A percentile compares a stretch with the other conserved stretches of the same genome.
phyloP scores from a whole-genome alignment of 2,113 vertebrate species.

The Plotosus lineatus region DNA sequence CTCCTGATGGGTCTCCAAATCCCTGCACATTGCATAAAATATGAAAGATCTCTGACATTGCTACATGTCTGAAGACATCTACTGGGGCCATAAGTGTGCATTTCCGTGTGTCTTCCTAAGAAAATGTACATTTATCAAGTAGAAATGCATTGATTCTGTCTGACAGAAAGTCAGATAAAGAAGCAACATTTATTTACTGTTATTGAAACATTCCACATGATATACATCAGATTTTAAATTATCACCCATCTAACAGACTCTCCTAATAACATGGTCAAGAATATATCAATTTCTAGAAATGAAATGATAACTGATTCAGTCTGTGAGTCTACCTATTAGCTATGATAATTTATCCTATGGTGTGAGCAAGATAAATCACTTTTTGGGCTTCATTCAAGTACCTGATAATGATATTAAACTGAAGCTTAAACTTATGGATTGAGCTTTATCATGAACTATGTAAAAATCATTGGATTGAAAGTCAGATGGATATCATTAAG shows the following conservation, averaged over 20 bases:
- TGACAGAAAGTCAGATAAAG: conserved; percentile 13
- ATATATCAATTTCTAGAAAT: conserved; percentile 64
- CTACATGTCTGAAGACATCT: conserved; percentile 20
- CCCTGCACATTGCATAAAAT: conserved; percentile 66
- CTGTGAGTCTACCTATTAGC: conserved; percentile 31
- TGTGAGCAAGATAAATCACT: conserved; percentile 51
- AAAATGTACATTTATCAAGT: conserved; percentile 9
- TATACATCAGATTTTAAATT: conserved; percentile 54
- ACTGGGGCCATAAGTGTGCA: conserved; percentile 3
- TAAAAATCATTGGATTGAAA: conserved; percentile 22
- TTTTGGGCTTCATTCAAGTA: conserved; percentile 39
- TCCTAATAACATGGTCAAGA: conserved; percentile 65
- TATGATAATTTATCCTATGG: conserved; percentile 54
- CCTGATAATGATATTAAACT: conserved; percentile 30
- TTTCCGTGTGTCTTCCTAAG: background rate
- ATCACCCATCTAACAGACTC: conserved; percentile 59
- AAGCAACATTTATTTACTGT: conserved; percentile 54
- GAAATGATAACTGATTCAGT: conserved; percentile 29
- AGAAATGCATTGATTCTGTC: background rate
- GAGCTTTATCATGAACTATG: conserved; percentile 1
- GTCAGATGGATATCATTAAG: background rate
- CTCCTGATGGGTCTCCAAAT: conserved; percentile 77
- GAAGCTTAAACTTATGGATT: conserved; percentile 8
- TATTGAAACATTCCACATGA: conserved; percentile 39
- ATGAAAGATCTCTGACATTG: background rate